phyloP scores from a whole-genome alignment of 2,113 vertebrate species.

The Cricetomys ansorgei region DNA sequence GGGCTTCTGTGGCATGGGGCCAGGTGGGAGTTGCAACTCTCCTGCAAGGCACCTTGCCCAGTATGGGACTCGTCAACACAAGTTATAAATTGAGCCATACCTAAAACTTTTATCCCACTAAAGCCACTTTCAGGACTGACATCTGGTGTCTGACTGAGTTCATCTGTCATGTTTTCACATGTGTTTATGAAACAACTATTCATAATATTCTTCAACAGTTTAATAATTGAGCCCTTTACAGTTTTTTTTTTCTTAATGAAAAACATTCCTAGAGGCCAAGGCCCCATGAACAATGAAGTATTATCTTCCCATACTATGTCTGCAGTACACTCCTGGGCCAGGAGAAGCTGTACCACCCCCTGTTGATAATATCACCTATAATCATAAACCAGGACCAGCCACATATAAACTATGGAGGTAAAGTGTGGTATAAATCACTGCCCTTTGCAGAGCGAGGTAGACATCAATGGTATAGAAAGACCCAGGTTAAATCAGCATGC shows the following conservation, averaged over 20 bases:
- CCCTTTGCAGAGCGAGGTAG: background rate
- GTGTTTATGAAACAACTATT: background rate
- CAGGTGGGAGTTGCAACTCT: background rate
- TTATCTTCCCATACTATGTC: background rate
- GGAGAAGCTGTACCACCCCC: background rate
- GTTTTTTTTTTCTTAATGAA: slow-evolving; percentile 10
- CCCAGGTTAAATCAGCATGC: background rate
- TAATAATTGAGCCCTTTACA: background rate
- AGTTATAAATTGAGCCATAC: background rate
- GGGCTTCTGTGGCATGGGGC: background rate
- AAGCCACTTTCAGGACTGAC: background rate
- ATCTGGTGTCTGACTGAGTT: background rate
- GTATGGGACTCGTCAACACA: background rate
- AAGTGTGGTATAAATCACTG: background rate
- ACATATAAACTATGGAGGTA: background rate
- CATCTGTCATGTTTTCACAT: background rate
- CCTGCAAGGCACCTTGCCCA: background rate
- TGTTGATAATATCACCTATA: background rate
- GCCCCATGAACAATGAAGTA: slow-evolving; percentile 9
- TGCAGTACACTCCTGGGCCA: background rate
- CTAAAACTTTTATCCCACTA: background rate
- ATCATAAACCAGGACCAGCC: background rate
- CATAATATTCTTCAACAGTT: slow-evolving; percentile 20
- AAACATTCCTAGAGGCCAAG: slow-evolving; percentile 29
- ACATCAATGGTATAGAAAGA: background rate